Conservation (phyloP, 2,113 vertebrate species). For the Nibea albiflora region DNA sequence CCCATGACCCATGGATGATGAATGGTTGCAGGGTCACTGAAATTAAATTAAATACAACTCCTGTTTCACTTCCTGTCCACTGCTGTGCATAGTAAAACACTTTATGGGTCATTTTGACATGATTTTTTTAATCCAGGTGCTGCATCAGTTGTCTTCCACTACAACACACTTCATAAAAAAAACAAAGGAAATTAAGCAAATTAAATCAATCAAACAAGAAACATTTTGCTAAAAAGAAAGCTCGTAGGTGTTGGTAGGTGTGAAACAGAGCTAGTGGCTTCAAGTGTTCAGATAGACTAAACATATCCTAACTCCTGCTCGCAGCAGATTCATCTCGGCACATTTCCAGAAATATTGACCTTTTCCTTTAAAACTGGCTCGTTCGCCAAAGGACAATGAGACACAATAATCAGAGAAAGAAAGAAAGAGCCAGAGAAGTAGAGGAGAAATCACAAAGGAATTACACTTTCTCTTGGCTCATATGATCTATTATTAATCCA, state of each 20-base stretch:
- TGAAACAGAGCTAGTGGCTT: not conserved
- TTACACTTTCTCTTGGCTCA: conserved; percentile 76
- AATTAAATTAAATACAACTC: not conserved
- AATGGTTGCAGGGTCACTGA: not conserved
- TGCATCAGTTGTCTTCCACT: not conserved
- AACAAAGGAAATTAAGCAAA: not conserved
- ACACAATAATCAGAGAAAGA: conserved; percentile 46
- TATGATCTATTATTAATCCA: conserved; percentile 86
- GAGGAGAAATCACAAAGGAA: conserved; percentile 71
- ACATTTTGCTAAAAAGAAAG: not conserved
- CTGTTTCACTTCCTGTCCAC: not conserved
- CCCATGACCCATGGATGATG: not conserved
- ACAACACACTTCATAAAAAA: no score
- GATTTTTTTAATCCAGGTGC: no score
- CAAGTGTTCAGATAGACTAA: not conserved
- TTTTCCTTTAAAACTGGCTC: conserved; percentile 4
- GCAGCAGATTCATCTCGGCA: not conserved
- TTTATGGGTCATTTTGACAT: no score
- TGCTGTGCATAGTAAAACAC: not conserved
- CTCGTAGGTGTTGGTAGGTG: not conserved
- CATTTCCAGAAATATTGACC: conserved; percentile 17
- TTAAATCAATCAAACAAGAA: not conserved
- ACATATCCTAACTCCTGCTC: not conserved
- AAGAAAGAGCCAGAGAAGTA: conserved; percentile 20
- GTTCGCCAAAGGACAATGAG: conserved; percentile 23